These are phyloP conservation scores for Apoda limacodes DNA, from an alignment of 2,888 invertebrate species.

Conservation along the genomic window DNA sequence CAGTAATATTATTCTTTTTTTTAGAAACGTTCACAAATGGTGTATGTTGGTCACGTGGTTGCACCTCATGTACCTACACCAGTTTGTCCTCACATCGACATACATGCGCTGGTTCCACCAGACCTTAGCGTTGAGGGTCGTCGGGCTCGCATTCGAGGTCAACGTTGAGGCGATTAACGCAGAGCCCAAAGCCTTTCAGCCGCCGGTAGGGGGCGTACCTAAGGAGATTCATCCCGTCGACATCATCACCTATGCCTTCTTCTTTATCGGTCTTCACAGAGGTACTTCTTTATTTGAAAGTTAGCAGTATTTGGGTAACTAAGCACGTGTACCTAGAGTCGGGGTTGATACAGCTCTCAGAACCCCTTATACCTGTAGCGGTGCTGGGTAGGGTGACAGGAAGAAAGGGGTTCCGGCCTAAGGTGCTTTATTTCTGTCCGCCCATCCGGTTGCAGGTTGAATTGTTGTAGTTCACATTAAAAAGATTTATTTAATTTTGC, in stretches of 20 bases:
- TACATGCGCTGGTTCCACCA: slow-evolving; percentile 85
- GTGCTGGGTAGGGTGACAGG: too few relatives aligned
- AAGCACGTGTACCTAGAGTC: too few relatives aligned
- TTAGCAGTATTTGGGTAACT: too few relatives aligned
- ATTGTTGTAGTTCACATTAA: too few relatives aligned
- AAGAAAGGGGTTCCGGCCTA: too few relatives aligned
- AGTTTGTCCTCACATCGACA: slow-evolving; percentile 73
- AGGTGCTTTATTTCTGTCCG: too few relatives aligned
- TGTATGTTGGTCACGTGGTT: slow-evolving; percentile 82
- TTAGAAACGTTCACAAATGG: slow-evolving; percentile 73
- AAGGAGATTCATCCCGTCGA: slow-evolving; percentile 65
- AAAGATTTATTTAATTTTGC: too few relatives aligned
- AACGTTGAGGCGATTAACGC: slow-evolving; percentile 45
- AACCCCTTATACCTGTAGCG: too few relatives aligned
- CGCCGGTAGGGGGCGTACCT: slow-evolving; percentile 23
- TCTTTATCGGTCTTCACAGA: slow-evolving; percentile 87
- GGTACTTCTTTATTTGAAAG: slow-evolving; percentile 73
- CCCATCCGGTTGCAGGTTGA: too few relatives aligned
- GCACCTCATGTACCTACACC: slow-evolving; percentile 81
- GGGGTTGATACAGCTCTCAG: too few relatives aligned
- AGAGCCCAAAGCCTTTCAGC: slow-evolving; percentile 25
- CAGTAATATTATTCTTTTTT: not conserved
- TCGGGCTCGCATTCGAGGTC: slow-evolving; percentile 87
- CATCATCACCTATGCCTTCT: slow-evolving; percentile 82
- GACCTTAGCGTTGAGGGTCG: slow-evolving; percentile 83